phyloP scores from a whole-genome alignment of 2,797 vertebrate genomes.

The Bufotes viridis region DNA sequence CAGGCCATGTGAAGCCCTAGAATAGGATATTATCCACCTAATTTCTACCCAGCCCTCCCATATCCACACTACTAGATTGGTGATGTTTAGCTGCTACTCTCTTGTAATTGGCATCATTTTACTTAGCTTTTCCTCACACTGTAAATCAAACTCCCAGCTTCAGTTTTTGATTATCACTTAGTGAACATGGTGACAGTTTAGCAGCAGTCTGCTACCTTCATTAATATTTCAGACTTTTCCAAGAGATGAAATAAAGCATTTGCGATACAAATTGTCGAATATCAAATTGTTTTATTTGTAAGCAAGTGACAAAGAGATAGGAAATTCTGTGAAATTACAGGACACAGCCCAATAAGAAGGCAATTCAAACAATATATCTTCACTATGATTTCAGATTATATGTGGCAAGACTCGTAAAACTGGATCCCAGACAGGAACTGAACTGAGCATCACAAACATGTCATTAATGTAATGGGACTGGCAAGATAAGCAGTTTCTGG shows the following conservation, averaged over 20 bases:
- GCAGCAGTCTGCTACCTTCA: conserved; percentile 3
- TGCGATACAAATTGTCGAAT: background rate
- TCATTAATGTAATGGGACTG: background rate
- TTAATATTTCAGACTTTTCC: conserved; percentile 25
- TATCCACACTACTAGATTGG: no score
- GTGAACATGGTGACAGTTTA: conserved; percentile 5
- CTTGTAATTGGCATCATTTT: no score
- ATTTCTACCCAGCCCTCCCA: no score
- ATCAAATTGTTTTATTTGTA: conserved; percentile 31
- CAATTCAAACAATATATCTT: background rate
- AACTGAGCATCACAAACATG: background rate
- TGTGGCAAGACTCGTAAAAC: conserved; percentile 21
- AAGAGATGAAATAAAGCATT: background rate
- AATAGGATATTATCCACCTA: no score
- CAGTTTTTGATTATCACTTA: conserved; percentile 16
- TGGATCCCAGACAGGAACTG: background rate
- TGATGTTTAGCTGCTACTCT: no score
- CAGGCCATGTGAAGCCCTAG: no score
- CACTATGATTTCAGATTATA: background rate
- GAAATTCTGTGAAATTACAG: background rate
- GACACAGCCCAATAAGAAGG: background rate
- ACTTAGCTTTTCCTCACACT: background rate
- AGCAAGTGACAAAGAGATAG: background rate
- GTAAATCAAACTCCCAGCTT: background rate
- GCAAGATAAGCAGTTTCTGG: background rate